Evolutionary conservation across 2,797 vertebrate species (phyloP).

Genomic region (Liasis olivaceus): DNA sequence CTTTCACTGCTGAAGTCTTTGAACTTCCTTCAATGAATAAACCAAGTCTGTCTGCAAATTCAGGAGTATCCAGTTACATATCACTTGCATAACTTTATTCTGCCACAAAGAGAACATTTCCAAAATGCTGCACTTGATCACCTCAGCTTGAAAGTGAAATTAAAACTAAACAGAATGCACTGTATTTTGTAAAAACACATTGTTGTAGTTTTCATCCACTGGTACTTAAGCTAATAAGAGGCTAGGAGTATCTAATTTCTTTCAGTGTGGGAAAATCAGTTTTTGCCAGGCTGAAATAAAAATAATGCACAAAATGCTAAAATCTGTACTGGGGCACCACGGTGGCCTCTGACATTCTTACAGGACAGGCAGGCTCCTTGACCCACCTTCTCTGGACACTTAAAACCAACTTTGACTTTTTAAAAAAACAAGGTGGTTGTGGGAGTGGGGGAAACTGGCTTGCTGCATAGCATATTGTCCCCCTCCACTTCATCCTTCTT

Average conservation of each 20-base stretch:
- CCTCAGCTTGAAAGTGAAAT: not conserved
- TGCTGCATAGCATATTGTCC: not conserved
- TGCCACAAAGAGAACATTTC: not conserved
- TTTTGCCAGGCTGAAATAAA: not conserved
- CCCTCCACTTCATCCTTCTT: not conserved
- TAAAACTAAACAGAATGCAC: not conserved
- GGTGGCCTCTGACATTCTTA: not conserved
- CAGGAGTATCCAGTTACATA: not conserved
- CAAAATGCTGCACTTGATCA: not conserved
- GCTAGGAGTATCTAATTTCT: not conserved
- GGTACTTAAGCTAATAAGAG: not conserved
- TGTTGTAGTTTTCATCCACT: not conserved
- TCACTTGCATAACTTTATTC: not conserved
- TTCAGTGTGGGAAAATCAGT: not conserved
- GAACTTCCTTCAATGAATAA: slow-evolving; percentile 15
- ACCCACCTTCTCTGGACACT: not conserved
- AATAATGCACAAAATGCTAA: not conserved
- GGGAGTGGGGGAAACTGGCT: not conserved
- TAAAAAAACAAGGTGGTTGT: not conserved
- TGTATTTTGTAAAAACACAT: not conserved
- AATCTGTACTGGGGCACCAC: not conserved
- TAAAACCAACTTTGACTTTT: not conserved
- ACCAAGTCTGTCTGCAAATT: slow-evolving; percentile 1
- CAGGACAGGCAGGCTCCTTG: not conserved
- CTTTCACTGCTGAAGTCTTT: not conserved